A percentile compares a stretch with the other conserved stretches of the same genome.
Conservation (phyloP, 2,797 vertebrate species). For the Centropyge bicolor region DNA sequence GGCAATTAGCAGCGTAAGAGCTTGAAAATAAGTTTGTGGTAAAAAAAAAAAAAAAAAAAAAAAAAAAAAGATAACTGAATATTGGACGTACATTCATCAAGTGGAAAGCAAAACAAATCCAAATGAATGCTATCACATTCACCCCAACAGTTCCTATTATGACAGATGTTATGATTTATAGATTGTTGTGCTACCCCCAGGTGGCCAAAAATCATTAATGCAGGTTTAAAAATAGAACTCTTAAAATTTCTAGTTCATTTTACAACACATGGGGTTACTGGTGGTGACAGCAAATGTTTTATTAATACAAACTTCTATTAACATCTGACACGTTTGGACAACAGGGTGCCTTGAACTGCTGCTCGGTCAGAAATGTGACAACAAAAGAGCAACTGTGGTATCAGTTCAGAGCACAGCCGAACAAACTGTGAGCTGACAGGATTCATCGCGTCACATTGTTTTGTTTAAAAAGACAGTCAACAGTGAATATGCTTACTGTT, state of each 20-base stretch:
- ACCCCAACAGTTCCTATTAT: not conserved
- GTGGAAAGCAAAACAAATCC: not conserved
- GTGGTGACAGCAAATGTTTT: not conserved
- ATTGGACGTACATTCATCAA: not conserved
- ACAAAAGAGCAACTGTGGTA: not conserved
- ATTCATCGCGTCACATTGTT: not conserved
- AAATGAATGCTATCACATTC: not conserved
- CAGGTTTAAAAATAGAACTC: not conserved
- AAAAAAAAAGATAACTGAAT: not conserved
- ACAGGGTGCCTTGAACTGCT: not conserved
- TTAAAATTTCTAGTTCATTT: not conserved
- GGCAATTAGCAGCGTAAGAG: not conserved
- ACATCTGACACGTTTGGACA: not conserved
- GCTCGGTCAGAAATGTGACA: not conserved
- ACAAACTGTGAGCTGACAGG: not conserved
- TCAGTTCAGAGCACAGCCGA: not conserved
- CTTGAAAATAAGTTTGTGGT: not conserved
- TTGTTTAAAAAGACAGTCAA: not conserved
- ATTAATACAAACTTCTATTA: not conserved
- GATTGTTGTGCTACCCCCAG: not conserved
- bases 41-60: not conserved
- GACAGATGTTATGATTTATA: no score
- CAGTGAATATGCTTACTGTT: not conserved
- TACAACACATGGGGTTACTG: no score
- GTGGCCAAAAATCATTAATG: not conserved